A percentile compares a stretch with the other conserved stretches of the same genome.
phyloP scores from a whole-genome alignment of 2,797 vertebrate genomes.

The Phyllotis vaccarum region DNA sequence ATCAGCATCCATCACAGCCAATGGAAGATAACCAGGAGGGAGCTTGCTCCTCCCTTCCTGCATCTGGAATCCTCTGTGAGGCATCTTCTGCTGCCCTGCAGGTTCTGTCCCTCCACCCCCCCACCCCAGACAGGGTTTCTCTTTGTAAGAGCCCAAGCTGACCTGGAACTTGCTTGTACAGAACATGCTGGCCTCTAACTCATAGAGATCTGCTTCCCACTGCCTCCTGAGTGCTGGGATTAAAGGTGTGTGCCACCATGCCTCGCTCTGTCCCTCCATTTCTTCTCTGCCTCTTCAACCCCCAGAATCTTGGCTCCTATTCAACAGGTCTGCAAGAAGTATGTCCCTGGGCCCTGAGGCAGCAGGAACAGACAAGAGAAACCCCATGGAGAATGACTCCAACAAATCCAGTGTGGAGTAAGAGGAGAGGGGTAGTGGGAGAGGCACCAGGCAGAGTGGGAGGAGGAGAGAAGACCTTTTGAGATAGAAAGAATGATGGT shows the following conservation, averaged over 20 bases:
- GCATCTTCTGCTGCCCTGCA: too few relatives aligned
- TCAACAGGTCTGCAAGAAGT: not conserved
- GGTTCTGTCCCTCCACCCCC: not conserved
- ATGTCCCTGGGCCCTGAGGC: not conserved
- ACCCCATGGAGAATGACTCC: not conserved
- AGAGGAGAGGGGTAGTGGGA: fast-evolving
- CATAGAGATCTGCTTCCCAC: not conserved
- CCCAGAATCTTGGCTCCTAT: not conserved
- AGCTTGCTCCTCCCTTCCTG: not conserved
- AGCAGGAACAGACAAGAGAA: not conserved
- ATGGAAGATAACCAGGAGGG: not conserved
- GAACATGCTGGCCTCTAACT: not conserved
- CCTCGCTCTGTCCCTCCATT: not conserved
- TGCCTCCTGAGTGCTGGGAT: not conserved
- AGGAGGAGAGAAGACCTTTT: not conserved
- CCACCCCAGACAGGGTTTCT: not conserved
- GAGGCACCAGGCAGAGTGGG: too few relatives aligned
- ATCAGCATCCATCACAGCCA: not conserved
- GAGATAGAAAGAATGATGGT: not conserved
- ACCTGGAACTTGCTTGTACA: not conserved
- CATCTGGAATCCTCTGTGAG: too few relatives aligned
- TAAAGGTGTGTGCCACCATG: not conserved
- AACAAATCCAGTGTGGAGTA: not conserved
- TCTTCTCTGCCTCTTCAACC: not conserved
- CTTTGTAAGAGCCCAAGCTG: not conserved